phyloP scores from a whole-genome alignment of 2,113 vertebrate species.

The Columbina picui region DNA sequence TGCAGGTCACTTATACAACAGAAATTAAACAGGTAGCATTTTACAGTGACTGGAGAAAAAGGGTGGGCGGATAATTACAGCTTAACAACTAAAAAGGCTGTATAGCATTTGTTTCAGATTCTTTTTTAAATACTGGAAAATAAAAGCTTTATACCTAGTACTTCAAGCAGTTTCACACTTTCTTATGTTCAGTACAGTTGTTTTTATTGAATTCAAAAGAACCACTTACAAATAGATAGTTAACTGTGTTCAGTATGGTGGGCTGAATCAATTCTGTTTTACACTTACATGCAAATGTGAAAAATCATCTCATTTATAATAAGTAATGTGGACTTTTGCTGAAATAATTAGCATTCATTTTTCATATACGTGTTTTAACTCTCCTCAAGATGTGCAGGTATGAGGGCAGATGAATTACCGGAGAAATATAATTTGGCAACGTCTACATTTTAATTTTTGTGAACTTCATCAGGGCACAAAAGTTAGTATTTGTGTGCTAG shows the following conservation, averaged over 20 bases:
- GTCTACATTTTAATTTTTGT: not conserved
- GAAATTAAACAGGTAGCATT: not conserved
- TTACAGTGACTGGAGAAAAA: not conserved
- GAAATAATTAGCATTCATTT: not conserved
- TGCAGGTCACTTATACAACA: not conserved
- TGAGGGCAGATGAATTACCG: not conserved
- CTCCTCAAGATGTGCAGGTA: not conserved
- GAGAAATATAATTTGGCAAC: not conserved
- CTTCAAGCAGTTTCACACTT: not conserved
- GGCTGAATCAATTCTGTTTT: not conserved
- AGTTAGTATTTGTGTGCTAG: not conserved
- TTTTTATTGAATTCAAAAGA: not conserved
- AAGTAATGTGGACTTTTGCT: not conserved
- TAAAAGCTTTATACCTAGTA: not conserved
- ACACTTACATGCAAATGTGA: not conserved
- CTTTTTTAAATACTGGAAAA: not conserved
- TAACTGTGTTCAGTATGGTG: not conserved
- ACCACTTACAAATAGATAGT: not conserved
- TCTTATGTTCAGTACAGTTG: not conserved
- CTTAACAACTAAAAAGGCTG: not conserved
- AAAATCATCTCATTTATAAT: not conserved
- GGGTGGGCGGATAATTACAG: not conserved
- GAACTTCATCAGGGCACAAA: not conserved
- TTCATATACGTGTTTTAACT: fast-evolving
- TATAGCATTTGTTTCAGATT: not conserved